These are phyloP conservation scores for Drosophila repletoides DNA, from an alignment of 1,140 invertebrate genomes.

Conservation along the genomic window DNA sequence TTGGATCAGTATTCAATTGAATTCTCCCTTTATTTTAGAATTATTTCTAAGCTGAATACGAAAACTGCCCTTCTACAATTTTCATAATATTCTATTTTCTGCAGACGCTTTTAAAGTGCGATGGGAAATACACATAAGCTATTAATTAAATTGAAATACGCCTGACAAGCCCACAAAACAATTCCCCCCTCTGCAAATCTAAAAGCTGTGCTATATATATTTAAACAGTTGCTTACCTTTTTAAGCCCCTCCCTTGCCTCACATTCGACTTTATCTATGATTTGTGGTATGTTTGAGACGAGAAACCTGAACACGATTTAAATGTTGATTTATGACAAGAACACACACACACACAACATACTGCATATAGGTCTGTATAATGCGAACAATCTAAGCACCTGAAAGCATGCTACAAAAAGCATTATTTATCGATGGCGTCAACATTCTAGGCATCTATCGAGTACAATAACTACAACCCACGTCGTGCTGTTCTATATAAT, in stretches of 20 bases:
- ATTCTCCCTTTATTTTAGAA: too few species aligned
- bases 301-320: slow-evolving; percentile 60
- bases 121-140: background rate
- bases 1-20: too few species aligned
- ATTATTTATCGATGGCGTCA: slow-evolving; percentile 71
- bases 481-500: slow-evolving; percentile 10
- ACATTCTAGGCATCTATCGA: slow-evolving; percentile 17
- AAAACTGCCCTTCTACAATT: too few species aligned
- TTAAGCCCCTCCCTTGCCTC: background rate
- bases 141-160: slow-evolving; percentile 13
- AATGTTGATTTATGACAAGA: slow-evolving; percentile 70
- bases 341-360: slow-evolving; percentile 29
- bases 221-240: background rate
- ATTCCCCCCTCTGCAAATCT: background rate
- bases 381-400: slow-evolving; percentile 41
- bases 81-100: too few species aligned
- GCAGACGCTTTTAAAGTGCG: too few species aligned
- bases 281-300: slow-evolving; percentile 34
- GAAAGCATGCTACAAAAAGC: slow-evolving; percentile 39
- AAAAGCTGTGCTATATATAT: background rate
- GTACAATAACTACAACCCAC: slow-evolving; percentile 2
- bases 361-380: slow-evolving; percentile 19
- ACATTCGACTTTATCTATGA: slow-evolving; percentile 25
- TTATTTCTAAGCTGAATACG: too few species aligned
- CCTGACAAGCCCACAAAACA: background rate